Conservation (phyloP, 2,888 invertebrate species). For the Hydriomena furcata region DNA sequence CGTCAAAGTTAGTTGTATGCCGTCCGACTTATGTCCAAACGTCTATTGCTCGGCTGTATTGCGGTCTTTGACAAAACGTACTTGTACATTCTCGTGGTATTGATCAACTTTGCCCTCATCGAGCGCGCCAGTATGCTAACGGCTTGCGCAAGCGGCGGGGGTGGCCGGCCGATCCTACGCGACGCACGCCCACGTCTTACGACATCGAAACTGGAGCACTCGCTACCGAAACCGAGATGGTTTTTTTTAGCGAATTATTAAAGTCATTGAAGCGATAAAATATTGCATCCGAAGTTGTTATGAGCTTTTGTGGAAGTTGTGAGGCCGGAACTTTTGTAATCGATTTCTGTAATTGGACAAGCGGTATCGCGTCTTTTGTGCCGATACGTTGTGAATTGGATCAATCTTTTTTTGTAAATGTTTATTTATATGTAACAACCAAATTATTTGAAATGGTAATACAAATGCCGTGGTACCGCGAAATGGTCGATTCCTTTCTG, state of each 20-base stretch:
- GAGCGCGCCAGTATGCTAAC: conserved; percentile 56
- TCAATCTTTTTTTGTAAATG: conserved; percentile 11
- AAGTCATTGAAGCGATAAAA: conserved; percentile 51
- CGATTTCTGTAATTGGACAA: conserved; percentile 26
- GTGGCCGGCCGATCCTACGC: conserved; percentile 71
- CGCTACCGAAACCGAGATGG: conserved; percentile 59
- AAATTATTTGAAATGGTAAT: conserved; percentile 9
- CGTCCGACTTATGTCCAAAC: too few species aligned
- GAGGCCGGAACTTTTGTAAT: conserved; percentile 38
- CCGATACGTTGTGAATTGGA: conserved; percentile 11
- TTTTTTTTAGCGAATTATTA: conserved; percentile 67
- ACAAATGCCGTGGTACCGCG: conserved; percentile 25
- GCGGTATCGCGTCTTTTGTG: conserved; percentile 26
- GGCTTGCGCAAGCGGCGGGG: conserved; percentile 45
- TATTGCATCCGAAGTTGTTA: conserved; percentile 47
- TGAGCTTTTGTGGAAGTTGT: conserved; percentile 40
- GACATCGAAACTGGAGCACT: conserved; percentile 74
- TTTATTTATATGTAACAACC: neutral
- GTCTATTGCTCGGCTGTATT: neutral
- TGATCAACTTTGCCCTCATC: conserved; percentile 50
- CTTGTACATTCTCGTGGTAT: conserved; percentile 29
- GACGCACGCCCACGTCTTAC: conserved; percentile 71
- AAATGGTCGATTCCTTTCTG: conserved; percentile 41
- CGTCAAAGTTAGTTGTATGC: too few species aligned
- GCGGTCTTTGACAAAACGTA: neutral